phyloP scores from a whole-genome alignment of 2,797 vertebrate species.

The Anguilla megastoma region DNA sequence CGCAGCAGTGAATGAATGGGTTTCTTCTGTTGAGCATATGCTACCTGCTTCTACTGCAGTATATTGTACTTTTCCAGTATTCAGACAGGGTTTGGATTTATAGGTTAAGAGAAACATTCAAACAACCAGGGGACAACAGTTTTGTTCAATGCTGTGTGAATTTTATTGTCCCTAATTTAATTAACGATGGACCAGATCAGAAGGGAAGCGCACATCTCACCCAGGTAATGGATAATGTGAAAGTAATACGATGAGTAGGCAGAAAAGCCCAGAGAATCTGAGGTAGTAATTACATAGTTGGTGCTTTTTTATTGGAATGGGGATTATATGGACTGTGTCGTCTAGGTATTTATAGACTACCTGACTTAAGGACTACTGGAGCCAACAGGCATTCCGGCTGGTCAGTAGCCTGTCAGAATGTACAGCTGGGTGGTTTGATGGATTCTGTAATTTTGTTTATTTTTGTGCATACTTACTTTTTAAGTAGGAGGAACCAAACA shows the following conservation, averaged over 20 bases:
- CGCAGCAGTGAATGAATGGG: neutral
- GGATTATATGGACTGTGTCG: neutral
- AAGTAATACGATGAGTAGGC: neutral
- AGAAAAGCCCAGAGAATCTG: neutral
- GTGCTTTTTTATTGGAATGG: neutral
- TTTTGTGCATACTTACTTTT: neutral
- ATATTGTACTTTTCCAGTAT: neutral
- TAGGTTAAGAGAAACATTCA: neutral
- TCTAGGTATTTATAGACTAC: neutral
- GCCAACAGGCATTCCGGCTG: neutral
- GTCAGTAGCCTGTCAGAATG: neutral
- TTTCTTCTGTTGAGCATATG: neutral
- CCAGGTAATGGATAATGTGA: conserved; percentile 11
- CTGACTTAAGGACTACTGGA: neutral
- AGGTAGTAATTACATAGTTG: neutral
- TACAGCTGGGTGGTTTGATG: neutral
- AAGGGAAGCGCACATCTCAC: neutral
- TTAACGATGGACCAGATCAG: neutral
- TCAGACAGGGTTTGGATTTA: neutral
- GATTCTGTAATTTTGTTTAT: neutral
- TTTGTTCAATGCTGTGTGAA: neutral
- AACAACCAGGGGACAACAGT: neutral
- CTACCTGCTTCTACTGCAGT: neutral
- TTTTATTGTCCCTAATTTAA: neutral
- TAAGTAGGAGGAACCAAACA: neutral